Conservation (phyloP, 2,113 vertebrate genomes). For the Otis tarda region DNA sequence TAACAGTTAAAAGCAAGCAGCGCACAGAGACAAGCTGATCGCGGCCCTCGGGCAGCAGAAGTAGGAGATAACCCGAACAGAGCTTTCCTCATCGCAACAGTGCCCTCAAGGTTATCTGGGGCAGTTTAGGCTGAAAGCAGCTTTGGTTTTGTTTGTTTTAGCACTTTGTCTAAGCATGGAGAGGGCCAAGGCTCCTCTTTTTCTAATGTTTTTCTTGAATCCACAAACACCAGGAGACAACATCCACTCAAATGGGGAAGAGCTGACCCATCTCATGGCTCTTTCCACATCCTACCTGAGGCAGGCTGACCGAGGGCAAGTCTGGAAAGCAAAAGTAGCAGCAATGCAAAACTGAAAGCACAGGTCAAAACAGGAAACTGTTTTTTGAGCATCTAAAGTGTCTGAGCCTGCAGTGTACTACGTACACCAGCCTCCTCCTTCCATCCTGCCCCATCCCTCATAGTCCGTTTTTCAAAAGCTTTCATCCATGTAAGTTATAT, state of each 20-base stretch:
- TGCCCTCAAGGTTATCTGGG: not conserved
- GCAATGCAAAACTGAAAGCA: not conserved
- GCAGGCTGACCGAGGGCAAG: not conserved
- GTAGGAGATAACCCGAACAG: too few species aligned
- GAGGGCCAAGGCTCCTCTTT: not conserved
- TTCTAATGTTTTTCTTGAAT: not conserved
- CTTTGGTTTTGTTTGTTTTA: not conserved
- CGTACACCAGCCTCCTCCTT: not conserved
- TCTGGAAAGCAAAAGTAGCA: not conserved
- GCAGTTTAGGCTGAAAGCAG: not conserved
- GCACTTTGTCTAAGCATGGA: not conserved
- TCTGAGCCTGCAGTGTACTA: not conserved
- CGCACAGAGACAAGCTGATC: rapidly evolving
- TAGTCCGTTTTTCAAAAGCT: not conserved
- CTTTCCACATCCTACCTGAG: rapidly evolving
- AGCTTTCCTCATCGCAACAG: not conserved
- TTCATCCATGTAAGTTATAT: not conserved
- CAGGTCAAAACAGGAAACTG: not conserved
- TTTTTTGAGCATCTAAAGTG: not conserved
- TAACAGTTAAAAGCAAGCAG: not conserved
- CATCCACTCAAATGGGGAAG: too few species aligned
- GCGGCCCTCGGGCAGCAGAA: not conserved
- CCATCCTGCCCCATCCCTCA: not conserved
- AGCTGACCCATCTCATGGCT: not conserved
- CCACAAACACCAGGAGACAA: not conserved